Evolutionary conservation across 92 coral and sea anemone genomes (phyloP), one percentile per base, ranked within the genome.

Genomic region (Epizoanthus rinbou): DNA sequence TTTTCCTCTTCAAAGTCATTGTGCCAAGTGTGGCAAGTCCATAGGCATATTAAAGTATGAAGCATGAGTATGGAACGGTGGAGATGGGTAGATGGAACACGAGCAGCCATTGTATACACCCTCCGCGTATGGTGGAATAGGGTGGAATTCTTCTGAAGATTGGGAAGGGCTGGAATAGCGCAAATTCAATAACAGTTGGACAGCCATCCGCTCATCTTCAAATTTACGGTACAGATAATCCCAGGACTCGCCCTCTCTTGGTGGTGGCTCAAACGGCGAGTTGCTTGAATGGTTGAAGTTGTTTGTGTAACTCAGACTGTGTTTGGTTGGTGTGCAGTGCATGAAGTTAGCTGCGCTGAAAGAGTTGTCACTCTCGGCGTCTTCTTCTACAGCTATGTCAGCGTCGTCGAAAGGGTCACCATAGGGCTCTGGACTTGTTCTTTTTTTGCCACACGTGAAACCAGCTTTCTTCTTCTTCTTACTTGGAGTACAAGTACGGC

Each of bases 201-300:
- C 99, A 53, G 92, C 99, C 57, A 94, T 72, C 79, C 87, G 94
- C 76, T 97, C 99, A 47, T 97, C 99, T 71, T 94, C 93, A 54
- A 94, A 87, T 58, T 94, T 97, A 75, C 90, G 96, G 83, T 94
- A 92, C 95, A 94, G 90, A 78, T 93, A 94, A 47, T 97, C 93
- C 52, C 85, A 85, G 6, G 80, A 83, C 37, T 89, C 91, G 53
- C 81, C 86, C 35, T 84, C 84, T 37, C 87, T 86, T 52, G 84
- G 80, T 21, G 86, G 85, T 52, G 90, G 89, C 54, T 87, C 94
- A 84, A 82, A 89, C 60, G 87, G 86, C 23, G 91, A 86, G 33
- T 69, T 72, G n/a, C 68, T 76, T 35, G 93, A 81, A 72, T 85
- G 85, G 64, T 80, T 85, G 79, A 90, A 89, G 69, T 85, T 86